Percentiles rank a stretch among this genome's conserved stretches.
phyloP scores from a whole-genome alignment of 2,113 vertebrate species.

The Tringa solitaria region DNA sequence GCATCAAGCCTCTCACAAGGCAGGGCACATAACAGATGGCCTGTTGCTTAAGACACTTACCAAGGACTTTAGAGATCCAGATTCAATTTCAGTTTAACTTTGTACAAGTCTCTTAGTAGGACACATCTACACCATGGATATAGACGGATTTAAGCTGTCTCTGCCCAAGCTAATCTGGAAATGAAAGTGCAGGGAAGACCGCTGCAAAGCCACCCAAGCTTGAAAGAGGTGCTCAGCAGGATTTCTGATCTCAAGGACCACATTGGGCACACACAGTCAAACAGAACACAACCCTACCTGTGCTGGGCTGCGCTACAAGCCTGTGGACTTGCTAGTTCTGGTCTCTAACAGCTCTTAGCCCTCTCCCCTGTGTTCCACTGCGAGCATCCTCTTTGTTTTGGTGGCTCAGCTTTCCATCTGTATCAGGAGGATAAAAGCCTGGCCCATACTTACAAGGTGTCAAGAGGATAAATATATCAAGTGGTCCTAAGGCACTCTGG shows the following conservation, averaged over 20 bases:
- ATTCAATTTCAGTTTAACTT: conserved; percentile 32
- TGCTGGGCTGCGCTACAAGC: neutral
- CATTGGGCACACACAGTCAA: neutral
- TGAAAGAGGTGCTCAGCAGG: neutral
- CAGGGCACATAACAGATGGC: neutral
- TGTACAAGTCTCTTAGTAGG: conserved; percentile 7
- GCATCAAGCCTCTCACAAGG: neutral
- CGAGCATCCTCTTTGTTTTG: neutral
- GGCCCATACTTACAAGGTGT: neutral
- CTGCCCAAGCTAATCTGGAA: conserved; percentile 24
- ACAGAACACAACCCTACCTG: neutral
- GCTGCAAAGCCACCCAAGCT: neutral
- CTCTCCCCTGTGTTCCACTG: neutral
- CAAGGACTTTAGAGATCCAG: neutral
- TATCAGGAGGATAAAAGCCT: neutral
- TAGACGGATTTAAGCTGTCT: conserved; percentile 3
- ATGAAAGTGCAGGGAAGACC: neutral
- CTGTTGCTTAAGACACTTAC: conserved; percentile 13
- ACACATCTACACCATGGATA: neutral
- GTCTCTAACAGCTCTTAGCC: neutral
- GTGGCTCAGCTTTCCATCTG: neutral
- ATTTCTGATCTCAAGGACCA: neutral
- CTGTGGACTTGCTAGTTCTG: neutral
- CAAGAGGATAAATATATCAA: conserved; percentile 39
- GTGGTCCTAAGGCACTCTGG: neutral